Evolutionary conservation across 2,797 vertebrate species (phyloP).

Genomic region (Helarctos malayanus): DNA sequence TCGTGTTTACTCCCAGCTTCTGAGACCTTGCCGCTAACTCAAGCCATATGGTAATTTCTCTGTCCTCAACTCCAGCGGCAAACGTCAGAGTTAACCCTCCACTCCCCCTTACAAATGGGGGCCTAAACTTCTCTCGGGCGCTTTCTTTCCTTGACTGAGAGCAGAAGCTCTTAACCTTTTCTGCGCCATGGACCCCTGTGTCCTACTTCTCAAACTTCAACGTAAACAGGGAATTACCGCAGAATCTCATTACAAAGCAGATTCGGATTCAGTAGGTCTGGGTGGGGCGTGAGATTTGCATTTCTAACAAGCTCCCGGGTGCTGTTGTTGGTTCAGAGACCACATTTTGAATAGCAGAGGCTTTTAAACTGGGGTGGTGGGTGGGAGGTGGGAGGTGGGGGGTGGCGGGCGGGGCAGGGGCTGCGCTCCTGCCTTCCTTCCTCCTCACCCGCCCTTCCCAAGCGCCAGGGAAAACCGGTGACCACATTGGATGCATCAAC

Average conservation of each 20-base stretch:
- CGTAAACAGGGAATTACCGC: background rate
- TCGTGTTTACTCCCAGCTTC: slow-evolving; percentile 81
- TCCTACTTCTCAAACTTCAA: background rate
- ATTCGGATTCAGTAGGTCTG: slow-evolving; percentile 3
- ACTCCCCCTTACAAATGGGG: background rate
- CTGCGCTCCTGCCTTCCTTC: background rate
- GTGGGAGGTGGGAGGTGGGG: too few relatives aligned
- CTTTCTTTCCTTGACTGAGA: background rate
- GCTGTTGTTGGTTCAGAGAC: background rate
- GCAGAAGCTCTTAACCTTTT: slow-evolving; percentile 52
- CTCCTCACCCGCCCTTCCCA: slow-evolving; percentile 72
- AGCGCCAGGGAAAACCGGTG: background rate
- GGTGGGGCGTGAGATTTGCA: background rate
- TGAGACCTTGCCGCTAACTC: slow-evolving; percentile 76
- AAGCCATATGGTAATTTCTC: slow-evolving; percentile 84
- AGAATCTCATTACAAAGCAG: slow-evolving; percentile 52
- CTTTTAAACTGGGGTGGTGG: background rate
- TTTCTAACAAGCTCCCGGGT: slow-evolving; percentile 54
- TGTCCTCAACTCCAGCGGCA: background rate
- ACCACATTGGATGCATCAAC: slow-evolving; percentile 46
- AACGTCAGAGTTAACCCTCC: slow-evolving; percentile 27
- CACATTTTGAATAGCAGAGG: slow-evolving; percentile 32
- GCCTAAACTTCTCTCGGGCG: background rate
- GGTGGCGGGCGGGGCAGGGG: background rate
- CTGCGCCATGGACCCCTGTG: background rate